Evolutionary conservation across 2,888 invertebrate genomes (phyloP), one percentile per base, ranked within the genome.

Genomic region (Tortrix viridana): DNA sequence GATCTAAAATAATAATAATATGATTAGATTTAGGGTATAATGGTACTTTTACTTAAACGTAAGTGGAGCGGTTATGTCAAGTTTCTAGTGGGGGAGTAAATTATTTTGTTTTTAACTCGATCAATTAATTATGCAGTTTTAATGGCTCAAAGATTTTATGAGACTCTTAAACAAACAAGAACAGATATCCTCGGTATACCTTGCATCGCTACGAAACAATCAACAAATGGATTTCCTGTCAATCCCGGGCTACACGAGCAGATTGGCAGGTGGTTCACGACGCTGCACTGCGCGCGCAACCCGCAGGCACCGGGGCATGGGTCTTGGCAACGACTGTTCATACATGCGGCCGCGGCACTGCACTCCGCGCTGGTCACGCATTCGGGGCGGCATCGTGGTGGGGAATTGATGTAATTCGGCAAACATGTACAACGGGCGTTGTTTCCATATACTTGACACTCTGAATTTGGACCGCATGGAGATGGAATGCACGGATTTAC

Each of bases 271-370:
- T 96, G 95, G 71, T 95, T 95, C 48, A 94, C 92, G 19, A 96
- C 95, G 76, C 94, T 94, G 75, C 96, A 96, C 50, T 94, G 93
- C 1, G 96, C 95, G 78, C 96, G 96, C 71, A 92, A 93, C 9
- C 96, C 96, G 78, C 96, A 97, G 4, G 95, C 95, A 66, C 96
- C 96, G 6, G 95, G 95, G 73, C 96, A 97, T 7, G 96, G 96
- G 83, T 96, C 95, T 53, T 86, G 81, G 75, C 96, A 96, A 77
- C 94, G 95, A 71, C 94, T 94, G 71, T 94, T 94, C 22, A 96
- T 93, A 73, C 96, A 96, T 7, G 96, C 95, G 70, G 88, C 93
- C 65, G 94, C 92, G 2, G 95, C 93, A 5, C 94, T 89, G 79
- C 96, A 96, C 77, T 96, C 96, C 0, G 95, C 94, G 82, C 95